phyloP scores from a whole-genome alignment of 2,797 vertebrate genomes.

The Cacajao melanocephalus region DNA sequence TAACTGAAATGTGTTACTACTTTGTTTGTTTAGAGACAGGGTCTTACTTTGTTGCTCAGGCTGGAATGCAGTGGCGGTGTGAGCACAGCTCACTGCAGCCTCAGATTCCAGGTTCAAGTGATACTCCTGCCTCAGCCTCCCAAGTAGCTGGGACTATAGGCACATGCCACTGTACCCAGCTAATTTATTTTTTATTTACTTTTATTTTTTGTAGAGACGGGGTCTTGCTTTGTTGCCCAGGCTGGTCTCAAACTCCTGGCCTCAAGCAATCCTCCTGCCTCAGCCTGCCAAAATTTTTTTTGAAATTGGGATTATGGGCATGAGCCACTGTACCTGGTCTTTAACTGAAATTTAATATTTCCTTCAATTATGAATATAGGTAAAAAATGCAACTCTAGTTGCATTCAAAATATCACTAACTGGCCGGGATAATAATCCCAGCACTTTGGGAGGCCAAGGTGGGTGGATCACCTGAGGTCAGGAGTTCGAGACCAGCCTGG shows the following conservation, averaged over 20 bases:
- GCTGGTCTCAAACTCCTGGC: not conserved
- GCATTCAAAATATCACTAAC: not conserved
- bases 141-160: not conserved
- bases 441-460: not conserved
- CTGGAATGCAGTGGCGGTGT: not conserved
- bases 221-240: not conserved
- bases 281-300: not conserved
- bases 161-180: not conserved
- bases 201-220: not conserved
- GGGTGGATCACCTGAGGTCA: not conserved
- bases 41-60: not conserved
- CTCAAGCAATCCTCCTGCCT: not conserved
- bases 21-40: not conserved
- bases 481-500: not conserved
- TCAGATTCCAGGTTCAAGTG: not conserved
- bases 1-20: not conserved
- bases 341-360: conserved; percentile 11
- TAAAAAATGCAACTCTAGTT: not conserved
- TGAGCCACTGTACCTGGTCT: not conserved
- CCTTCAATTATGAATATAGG: not conserved
- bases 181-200: not conserved
- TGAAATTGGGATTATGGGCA: accelerated
- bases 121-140: not conserved
- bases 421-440: not conserved
- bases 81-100: too few species aligned